phyloP scores from a whole-genome alignment of 2,797 vertebrate species.

The Spinus pinus region DNA sequence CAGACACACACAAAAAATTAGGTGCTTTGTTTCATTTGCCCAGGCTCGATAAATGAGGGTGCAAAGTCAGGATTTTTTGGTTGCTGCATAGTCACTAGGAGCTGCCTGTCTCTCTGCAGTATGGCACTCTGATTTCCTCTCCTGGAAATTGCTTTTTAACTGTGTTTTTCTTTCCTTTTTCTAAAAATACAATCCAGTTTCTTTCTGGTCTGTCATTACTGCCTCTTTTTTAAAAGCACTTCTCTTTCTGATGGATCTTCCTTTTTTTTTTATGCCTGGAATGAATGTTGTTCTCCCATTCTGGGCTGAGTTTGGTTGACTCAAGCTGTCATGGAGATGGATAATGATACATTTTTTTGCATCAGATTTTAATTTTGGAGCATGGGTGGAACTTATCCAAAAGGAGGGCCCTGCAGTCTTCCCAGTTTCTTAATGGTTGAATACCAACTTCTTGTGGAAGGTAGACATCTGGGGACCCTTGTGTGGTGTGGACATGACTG shows the following conservation, averaged over 20 bases:
- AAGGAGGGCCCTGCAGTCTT: not conserved
- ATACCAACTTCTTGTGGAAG: not conserved
- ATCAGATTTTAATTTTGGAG: slow-evolving; percentile 55
- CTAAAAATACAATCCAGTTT: slow-evolving; percentile 45
- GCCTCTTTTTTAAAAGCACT: slow-evolving; percentile 39
- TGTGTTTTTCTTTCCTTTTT: slow-evolving; percentile 19
- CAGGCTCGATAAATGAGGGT: not conserved
- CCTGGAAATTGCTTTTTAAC: slow-evolving; percentile 38
- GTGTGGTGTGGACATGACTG: not conserved
- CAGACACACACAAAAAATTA: not conserved
- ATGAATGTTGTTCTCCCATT: slow-evolving; percentile 4
- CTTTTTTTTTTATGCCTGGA: slow-evolving; percentile 32
- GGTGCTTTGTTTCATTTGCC: not conserved
- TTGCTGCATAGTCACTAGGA: not conserved
- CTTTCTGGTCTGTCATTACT: slow-evolving; percentile 48
- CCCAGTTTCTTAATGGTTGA: not conserved
- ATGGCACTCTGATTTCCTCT: not conserved
- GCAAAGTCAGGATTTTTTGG: not conserved
- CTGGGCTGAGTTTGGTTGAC: slow-evolving; percentile 15
- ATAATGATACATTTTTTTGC: slow-evolving; percentile 26
- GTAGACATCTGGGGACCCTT: accelerated
- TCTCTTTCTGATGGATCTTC: slow-evolving; percentile 46
- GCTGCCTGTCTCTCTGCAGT: not conserved
- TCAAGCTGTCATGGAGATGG: slow-evolving; percentile 45
- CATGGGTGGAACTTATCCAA: not conserved